These are phyloP conservation scores for Bostrychus sinensis DNA, from an alignment of 2,113 vertebrate species.

Conservation along the genomic window DNA sequence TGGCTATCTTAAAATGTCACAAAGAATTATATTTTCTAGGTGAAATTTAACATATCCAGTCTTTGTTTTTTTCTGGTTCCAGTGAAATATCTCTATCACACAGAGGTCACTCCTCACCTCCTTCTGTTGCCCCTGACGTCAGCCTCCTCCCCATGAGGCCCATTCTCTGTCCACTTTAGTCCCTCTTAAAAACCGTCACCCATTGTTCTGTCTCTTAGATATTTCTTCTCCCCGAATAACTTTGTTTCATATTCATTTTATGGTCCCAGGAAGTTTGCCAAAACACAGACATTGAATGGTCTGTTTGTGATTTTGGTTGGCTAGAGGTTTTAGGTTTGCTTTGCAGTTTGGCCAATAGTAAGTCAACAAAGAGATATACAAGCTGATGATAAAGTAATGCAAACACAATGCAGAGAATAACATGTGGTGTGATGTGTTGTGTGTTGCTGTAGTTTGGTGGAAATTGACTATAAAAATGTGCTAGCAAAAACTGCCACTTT, in stretches of 20 bases:
- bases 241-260: constrained; percentile 41
- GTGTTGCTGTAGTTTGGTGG: neutral
- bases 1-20: too few relatives aligned
- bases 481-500: neutral
- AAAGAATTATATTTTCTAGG: too few relatives aligned
- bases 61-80: too few relatives aligned
- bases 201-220: constrained; percentile 22
- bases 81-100: neutral
- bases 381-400: neutral
- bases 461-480: neutral
- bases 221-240: constrained; percentile 25
- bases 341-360: constrained; percentile 10
- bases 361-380: constrained; percentile 16
- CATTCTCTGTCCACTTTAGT: constrained; percentile 9
- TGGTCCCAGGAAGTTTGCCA: constrained; percentile 20
- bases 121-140: constrained; percentile 13
- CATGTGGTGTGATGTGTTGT: neutral
- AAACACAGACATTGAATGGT: constrained; percentile 22
- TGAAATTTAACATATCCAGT: too few relatives aligned
- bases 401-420: neutral
- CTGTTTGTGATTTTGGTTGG: constrained; percentile 30
- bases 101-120: constrained; percentile 19
- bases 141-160: constrained; percentile 3
- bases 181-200: constrained; percentile 25
- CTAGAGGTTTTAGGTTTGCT: neutral